Base-by-base conservation (phyloP, 92 coral and sea anemone species). In the Epizoanthus fatuus region DNA sequence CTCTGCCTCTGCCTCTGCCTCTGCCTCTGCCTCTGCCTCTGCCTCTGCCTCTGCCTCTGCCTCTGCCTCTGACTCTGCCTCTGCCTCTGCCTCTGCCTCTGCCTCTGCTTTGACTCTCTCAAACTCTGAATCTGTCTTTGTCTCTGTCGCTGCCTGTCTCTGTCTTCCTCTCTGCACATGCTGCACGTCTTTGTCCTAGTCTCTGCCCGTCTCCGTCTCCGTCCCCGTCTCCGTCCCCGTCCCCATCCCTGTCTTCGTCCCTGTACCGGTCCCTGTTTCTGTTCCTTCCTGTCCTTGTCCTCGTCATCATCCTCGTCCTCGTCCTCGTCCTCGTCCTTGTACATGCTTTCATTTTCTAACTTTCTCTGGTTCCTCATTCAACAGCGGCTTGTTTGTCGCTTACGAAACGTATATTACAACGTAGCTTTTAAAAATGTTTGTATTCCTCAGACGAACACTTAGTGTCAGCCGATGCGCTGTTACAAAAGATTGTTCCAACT, bases 401-500 rank as follows among this genome's bases (percentile, higher is more conserved):
- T 49, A 49, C 13, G 2, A 49, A 49, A 49, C 53, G 53, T 10
- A 8, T 12, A 49, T 49, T 10, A 9, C 11, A 49, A 49, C 2
- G 53, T 8, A 49, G 53, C 53, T 49, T 49, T 49, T 49, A 49
- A 49, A 49, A 8, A 49, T 49, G 14, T 40, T 39, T 25, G 51
- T 75, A 13, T 45, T 5, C 5, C 60, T 19, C 80, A 94, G 98
- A 86, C 44, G 93, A 87, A 70, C 84, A 90, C 8, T 86, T 93
- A 12, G 13, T 49, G 52, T 81, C 96, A 39, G 98, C 94, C 13
- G 82, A 93, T 66, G 92, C 79, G 0, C 95, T 96, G 63, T 89
- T 95, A 38, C 91, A 73, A 58, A 92, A 92, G 68, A 95, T 86
- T 35, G 92, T 95, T 16, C 98, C 98, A 35, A 84, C 87, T 35